Evolutionary conservation across 2,888 invertebrate species (phyloP), one percentile per base, ranked within the genome.

Genomic region (Tiliacea aurago): DNA sequence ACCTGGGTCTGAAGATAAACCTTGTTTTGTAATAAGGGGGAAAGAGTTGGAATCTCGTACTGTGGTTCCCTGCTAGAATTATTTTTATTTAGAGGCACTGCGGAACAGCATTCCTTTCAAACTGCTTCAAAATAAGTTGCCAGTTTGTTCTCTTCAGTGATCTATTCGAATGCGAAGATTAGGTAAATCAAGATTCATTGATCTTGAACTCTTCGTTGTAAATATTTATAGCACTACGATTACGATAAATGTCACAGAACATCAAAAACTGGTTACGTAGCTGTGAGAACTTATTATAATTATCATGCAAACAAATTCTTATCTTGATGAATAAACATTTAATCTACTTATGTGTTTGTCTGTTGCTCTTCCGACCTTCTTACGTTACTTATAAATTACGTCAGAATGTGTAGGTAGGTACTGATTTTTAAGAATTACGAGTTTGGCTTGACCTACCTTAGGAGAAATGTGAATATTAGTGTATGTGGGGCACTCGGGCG

Each of bases 161-260:
- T 28, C 11, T 28, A 45, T 15, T 55, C 37, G 3, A 37, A 2
- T 37, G 4, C 37, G 37, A 37, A 4, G 37, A 37, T 80, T 28
- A 28, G 28, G 28, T 74, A 53, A 64, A 49, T 59, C 59, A 64
- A 80, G 33, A 59, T 11, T 43, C 63, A 43, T 64, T 64, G 75
- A 74, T 74, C 80, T 80, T 77, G 74, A 77, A 77, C 74, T 73
- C 61, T 18, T 1, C 9, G 28, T 33, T 51, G n/a, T 79, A 47
- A 63, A 58, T 66, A 79, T 63, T 45, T 56, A 72, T 51, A 45
- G 3, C 15, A 20, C 7, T 56, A 49, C 20, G 37, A 58, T 73
- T 56, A 63, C 80, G 51, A 45, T 28, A 56, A 49, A 41, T 55
- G 43, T 43, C 47, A 43, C 43, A 43, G 10, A 43, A 4, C 45